Base-by-base conservation (phyloP, 2,113 vertebrate species). In the Strigops habroptila region DNA sequence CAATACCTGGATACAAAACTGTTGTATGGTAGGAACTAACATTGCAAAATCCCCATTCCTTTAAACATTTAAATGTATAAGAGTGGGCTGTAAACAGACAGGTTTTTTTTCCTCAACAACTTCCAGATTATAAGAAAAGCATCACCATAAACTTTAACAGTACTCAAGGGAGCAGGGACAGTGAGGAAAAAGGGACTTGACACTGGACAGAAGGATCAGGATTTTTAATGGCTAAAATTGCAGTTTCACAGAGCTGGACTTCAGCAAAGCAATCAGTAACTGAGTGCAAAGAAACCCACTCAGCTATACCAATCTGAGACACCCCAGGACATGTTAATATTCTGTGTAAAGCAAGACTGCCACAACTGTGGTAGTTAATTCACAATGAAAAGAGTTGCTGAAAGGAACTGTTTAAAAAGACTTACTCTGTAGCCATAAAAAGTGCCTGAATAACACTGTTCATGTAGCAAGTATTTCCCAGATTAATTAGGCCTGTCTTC, bases 361-460 rank as follows among this genome's bases (percentile, higher is more conserved):
- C 48, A 18, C 9, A 80, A 86, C 48, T 24, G 17, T 30, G 60
- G 55, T 2, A 69, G 44, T 33, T 75, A 49, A 86, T 57, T n/a
- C 76, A 19, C 39, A 79, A 73, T 21, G 12, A 63, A 74, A 30
- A 70, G 19, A 76, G 39, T 35, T 59, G 57, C 33, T 59, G 57
- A 35, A 35, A 35, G 9, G 33, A 59, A 16, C 8, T 48, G 12
- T 68, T 76, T 76, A 87, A 64, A 78, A 91, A 9, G 6, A 98
- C 99, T 99, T 98, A 99, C 99, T 99, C 99, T 84, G 99, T 99
- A 92, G 99, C 99, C 99, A 99, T 99, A 96, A 99, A 99, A 80
- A 99, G 98, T 44, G 99, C 99, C 97, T 99, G 99, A 94, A 99
- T 98, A 97, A 99, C 98, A 98, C 99, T 99, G 97, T 99, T 99